Conservation (phyloP, 2,797 vertebrate genomes). For the Acridotheres tristis region DNA sequence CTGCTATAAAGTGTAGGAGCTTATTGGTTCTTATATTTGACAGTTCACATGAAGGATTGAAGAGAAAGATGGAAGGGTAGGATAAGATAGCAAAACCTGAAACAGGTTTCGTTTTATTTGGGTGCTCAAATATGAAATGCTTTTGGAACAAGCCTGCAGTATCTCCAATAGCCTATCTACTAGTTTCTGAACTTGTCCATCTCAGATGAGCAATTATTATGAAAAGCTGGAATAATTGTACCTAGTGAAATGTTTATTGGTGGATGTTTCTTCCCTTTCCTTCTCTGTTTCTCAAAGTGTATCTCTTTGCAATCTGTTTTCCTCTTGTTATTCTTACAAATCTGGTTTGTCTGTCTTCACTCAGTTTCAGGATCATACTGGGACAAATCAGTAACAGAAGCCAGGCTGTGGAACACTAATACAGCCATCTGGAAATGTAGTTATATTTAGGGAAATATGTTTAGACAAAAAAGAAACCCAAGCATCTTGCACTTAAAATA, state of each 20-base stretch:
- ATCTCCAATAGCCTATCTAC: not conserved
- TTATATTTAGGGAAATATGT: not conserved
- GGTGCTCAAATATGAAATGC: not conserved
- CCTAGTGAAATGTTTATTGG: not conserved
- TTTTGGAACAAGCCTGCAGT: not conserved
- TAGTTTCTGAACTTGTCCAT: not conserved
- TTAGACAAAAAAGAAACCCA: not conserved
- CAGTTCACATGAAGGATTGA: not conserved
- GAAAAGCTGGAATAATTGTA: not conserved
- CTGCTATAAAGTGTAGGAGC: not conserved
- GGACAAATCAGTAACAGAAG: slow-evolving; percentile 30
- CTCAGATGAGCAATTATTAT: not conserved
- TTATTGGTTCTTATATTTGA: not conserved
- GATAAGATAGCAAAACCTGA: not conserved
- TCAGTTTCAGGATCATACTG: not conserved
- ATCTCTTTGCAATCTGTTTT: slow-evolving; percentile 29
- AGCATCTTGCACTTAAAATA: slow-evolving; percentile 15
- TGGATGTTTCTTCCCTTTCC: not conserved
- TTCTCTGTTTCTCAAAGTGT: not conserved
- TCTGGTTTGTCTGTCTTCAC: slow-evolving; percentile 15
- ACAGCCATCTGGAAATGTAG: slow-evolving; percentile 35
- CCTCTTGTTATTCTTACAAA: not conserved
- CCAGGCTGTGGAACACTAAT: slow-evolving; percentile 32
- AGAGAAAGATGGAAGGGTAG: not conserved
- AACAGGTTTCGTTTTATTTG: not conserved